Evolutionary conservation across 2,888 invertebrate species (phyloP).

Genomic region (Dusona sp.): DNA sequence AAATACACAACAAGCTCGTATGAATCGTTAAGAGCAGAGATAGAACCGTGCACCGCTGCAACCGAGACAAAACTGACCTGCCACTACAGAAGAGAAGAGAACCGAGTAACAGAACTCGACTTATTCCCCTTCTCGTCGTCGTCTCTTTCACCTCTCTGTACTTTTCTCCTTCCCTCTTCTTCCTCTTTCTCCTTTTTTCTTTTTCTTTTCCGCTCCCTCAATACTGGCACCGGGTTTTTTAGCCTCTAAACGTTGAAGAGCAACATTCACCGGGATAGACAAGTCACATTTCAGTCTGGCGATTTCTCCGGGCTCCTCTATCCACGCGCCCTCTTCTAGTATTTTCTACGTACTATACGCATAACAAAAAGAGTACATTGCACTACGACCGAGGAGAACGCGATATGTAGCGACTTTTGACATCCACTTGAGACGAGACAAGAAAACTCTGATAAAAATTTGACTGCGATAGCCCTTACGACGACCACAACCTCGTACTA

Average conservation of each 20-base stretch:
- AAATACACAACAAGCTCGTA: background rate
- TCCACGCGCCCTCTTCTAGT: constrained; percentile 20
- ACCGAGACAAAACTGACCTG: constrained; percentile 81
- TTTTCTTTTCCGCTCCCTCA: constrained; percentile 46
- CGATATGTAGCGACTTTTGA: background rate
- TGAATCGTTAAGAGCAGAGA: constrained; percentile 12
- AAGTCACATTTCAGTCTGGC: constrained; percentile 55
- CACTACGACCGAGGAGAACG: background rate
- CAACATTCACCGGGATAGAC: constrained; percentile 49
- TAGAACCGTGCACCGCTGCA: constrained; percentile 73
- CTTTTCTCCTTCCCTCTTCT: constrained; percentile 67
- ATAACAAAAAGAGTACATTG: background rate
- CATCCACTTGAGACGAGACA: background rate
- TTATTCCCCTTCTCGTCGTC: constrained; percentile 59
- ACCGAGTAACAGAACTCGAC: constrained; percentile 68
- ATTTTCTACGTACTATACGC: constrained; percentile 21
- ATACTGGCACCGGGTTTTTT: constrained; percentile 20
- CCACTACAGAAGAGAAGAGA: constrained; percentile 75
- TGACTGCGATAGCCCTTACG: background rate
- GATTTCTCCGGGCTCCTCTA: constrained; percentile 27
- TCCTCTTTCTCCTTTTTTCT: constrained; percentile 45
- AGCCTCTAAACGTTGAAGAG: constrained; percentile 32
- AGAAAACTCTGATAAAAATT: background rate
- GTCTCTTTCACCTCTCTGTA: constrained; percentile 72
- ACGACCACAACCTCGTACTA: background rate